Conservation (phyloP, 2,113 vertebrate species). For the Dicrurus megarhynchus region DNA sequence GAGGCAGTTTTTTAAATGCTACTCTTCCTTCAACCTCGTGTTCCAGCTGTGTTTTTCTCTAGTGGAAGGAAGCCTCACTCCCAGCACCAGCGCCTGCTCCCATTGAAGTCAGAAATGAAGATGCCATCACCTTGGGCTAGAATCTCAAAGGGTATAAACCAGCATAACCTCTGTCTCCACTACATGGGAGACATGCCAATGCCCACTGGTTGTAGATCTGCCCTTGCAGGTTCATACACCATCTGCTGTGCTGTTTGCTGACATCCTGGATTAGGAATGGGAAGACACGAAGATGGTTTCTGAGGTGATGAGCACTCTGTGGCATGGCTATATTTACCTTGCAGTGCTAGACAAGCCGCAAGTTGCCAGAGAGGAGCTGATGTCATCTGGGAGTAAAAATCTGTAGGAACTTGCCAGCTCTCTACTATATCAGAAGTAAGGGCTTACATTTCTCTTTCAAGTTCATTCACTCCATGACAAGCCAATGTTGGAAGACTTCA, state of each 20-base stretch:
- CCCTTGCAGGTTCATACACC: background rate
- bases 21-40: background rate
- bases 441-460: constrained; percentile 46
- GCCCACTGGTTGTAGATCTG: background rate
- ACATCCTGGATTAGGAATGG: background rate
- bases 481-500: background rate
- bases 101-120: background rate
- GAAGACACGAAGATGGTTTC: accelerated
- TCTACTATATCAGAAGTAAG: constrained; percentile 38
- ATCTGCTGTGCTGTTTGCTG: background rate
- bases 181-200: background rate
- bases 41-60: constrained; percentile 1
- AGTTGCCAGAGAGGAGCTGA: constrained; percentile 24
- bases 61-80: background rate
- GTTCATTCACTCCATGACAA: background rate
- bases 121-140: background rate
- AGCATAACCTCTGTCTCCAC: background rate
- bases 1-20: background rate
- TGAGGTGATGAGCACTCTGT: background rate
- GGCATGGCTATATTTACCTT: background rate
- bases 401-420: constrained; percentile 25
- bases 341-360: constrained; percentile 1
- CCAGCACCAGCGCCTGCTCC: background rate
- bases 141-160: background rate
- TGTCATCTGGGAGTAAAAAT: constrained; percentile 29